Conservation (phyloP, 2,797 vertebrate genomes). For the Myoxocephalus aenaeus region DNA sequence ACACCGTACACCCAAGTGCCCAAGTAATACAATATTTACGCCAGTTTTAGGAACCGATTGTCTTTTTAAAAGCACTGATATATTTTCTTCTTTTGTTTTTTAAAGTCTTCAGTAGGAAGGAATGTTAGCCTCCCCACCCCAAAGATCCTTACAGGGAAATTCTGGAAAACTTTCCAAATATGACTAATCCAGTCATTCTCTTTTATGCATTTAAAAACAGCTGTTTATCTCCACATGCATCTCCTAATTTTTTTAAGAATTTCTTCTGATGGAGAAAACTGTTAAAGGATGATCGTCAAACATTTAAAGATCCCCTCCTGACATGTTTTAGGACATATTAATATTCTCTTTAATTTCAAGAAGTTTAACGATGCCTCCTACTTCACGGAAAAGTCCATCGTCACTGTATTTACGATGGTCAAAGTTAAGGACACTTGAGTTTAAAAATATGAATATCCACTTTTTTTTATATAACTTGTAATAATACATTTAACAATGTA, state of each 20-base stretch:
- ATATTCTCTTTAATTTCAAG: no score
- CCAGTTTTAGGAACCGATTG: neutral
- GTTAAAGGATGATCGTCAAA: neutral
- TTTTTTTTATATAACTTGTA: neutral
- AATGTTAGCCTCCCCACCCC: neutral
- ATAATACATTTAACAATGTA: neutral
- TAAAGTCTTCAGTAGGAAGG: neutral
- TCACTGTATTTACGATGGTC: neutral
- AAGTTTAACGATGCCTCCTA: neutral
- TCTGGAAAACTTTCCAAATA: no score
- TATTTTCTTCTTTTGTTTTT: neutral
- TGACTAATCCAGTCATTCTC: neutral
- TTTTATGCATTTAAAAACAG: neutral
- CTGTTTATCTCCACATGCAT: no score
- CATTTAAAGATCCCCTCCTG: neutral
- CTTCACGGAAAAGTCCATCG: neutral
- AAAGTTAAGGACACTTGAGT: neutral
- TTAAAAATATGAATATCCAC: neutral
- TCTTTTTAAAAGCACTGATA: neutral
- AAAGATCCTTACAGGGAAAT: neutral
- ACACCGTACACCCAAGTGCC: neutral
- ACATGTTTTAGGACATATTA: no score
- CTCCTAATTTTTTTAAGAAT: neutral
- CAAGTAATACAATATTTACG: neutral
- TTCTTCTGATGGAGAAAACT: neutral